Percentiles rank a stretch among this genome's conserved stretches.
Evolutionary conservation across 2,113 vertebrate species (phyloP).

Genomic region (Protobothrops flavoviridis): DNA sequence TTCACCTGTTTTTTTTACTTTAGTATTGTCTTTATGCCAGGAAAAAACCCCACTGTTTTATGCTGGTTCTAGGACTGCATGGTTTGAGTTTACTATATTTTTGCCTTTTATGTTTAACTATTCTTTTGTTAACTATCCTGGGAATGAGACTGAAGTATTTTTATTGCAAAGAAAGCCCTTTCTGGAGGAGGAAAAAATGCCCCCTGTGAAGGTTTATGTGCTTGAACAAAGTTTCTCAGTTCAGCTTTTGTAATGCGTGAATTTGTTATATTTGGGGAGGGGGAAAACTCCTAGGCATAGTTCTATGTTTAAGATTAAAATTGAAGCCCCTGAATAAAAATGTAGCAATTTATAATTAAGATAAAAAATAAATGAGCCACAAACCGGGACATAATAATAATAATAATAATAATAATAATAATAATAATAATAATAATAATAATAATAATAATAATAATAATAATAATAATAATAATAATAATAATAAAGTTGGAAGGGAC

Average conservation of each 20-base stretch:
- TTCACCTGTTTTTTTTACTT: neutral
- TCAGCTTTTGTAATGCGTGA: neutral
- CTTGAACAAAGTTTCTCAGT: neutral
- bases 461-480: no score
- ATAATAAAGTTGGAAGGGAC: no score
- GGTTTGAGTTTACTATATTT: neutral
- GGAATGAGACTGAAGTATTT: neutral
- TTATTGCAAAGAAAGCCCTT: neutral
- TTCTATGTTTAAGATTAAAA: neutral
- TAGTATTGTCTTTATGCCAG: neutral
- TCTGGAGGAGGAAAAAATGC: neutral
- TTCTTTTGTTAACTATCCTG: neutral
- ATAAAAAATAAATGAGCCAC: slow-evolving; percentile 59
- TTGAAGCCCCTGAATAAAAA: slow-evolving; percentile 19
- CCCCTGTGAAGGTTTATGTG: neutral
- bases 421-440: no score
- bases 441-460: no score
- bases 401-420: no score
- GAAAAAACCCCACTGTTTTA: neutral
- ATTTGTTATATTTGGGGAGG: neutral
- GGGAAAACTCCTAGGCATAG: neutral
- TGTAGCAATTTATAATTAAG: slow-evolving; percentile 54
- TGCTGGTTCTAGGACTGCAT: neutral
- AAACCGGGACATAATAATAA: slow-evolving; percentile 38
- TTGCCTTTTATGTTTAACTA: neutral